Evolutionary conservation across 2,888 invertebrate genomes (phyloP), one percentile per base, ranked within the genome.

Genomic region (Agriotes lineatus): DNA sequence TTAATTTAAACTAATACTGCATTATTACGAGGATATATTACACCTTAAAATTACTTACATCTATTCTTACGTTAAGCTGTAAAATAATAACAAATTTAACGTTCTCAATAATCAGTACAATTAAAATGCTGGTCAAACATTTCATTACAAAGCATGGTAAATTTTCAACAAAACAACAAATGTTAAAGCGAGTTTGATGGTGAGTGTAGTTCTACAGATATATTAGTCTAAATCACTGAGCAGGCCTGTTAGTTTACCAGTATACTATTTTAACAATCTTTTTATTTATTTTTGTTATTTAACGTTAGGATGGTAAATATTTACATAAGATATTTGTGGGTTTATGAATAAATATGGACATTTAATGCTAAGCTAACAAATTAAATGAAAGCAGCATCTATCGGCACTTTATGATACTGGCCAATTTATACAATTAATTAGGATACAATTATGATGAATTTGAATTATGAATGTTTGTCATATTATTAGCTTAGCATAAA

Each of bases 11-110:
- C 44, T 59, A 59, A 59, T 33, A 59, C 59, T 59, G 59, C 44
- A 59, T 48, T 37, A 50, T 50, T 50, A 61, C 44, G 50, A 50
- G 56, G 9, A 56, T 52, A 56, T 56, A 56, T 56, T 56, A 56
- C 56, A 56, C 14, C 37, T 56, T 56, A 56, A 56, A 39, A 18
- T 25, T 50, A 50, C 25, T 25, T 52, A 33, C n/a, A n/a, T 18
- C 33, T 52, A 52, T 7, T 52, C 33, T 30, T 22, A 48, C 12
- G 14, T 22, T 33, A 33, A 52, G 5, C 14, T 22, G 42, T 58
- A 33, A 14, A 59, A 19, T 59, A 42, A 33, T 22, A 59, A 59
- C 16, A 45, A 39, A 57, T 54, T 54, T 54, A 39, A 54, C 42
- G 19, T 42, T 19, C 33, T 45, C 45, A 25, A 22, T 12, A 42